A percentile compares a stretch with the other conserved stretches of the same genome.
These are phyloP conservation scores for Helicoverpa zea DNA, from an alignment of 1,140 invertebrate genomes.

Conservation along the genomic window DNA sequence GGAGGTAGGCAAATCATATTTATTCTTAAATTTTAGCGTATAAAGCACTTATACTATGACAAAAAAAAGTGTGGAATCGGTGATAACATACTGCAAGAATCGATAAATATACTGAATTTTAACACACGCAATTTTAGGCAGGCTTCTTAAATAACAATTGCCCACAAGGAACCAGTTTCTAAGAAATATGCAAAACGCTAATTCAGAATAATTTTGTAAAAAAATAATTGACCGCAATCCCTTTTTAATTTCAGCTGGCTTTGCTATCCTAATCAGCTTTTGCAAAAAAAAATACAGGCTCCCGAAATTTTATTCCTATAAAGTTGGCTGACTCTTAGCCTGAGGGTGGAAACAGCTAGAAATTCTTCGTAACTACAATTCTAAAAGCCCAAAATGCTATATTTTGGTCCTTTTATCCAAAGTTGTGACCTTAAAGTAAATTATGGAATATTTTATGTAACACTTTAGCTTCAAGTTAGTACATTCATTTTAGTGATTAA, in stretches of 20 bases:
- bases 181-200: too few relatives aligned
- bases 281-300: background rate
- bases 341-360: background rate
- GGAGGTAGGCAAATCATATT: background rate
- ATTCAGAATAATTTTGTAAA: background rate
- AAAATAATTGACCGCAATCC: background rate
- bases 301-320: background rate
- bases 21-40: background rate
- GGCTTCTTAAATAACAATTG: too few relatives aligned
- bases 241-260: background rate
- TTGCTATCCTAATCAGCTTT: background rate
- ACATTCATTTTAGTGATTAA: conserved; percentile 6
- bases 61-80: too few relatives aligned
- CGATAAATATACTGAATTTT: too few relatives aligned
- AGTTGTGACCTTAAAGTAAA: conserved; percentile 4
- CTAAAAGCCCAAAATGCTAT: background rate
- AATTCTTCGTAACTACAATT: background rate
- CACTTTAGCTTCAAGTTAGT: conserved; percentile 2
- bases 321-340: background rate
- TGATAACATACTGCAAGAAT: too few relatives aligned
- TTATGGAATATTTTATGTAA: conserved; percentile 8
- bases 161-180: too few relatives aligned
- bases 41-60: too few relatives aligned
- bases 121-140: too few relatives aligned
- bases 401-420: background rate